Evolutionary conservation across 1,140 invertebrate genomes (phyloP).

Genomic region (Zaprionus tsacasi): DNA sequence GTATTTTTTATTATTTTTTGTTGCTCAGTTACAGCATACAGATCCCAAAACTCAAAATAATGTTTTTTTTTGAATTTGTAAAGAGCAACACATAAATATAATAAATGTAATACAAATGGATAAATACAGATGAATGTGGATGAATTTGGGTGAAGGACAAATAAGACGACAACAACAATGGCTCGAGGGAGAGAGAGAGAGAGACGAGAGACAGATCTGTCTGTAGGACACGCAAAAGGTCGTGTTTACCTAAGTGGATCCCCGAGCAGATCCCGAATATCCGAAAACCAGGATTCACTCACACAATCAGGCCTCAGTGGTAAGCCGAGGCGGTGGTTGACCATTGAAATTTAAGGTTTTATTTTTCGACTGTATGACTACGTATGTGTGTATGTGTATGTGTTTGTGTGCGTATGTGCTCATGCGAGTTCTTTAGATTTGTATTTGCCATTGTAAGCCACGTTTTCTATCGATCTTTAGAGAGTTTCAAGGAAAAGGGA

Average conservation of each 20-base stretch:
- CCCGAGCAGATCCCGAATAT: slow-evolving; percentile 47
- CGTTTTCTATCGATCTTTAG: slow-evolving; percentile 29
- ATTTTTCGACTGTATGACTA: slow-evolving; percentile 40
- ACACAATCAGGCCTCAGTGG: slow-evolving; percentile 58
- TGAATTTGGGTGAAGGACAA: slow-evolving; percentile 23
- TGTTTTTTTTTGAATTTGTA: not conserved
- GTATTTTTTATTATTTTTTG: not conserved
- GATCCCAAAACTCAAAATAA: not conserved
- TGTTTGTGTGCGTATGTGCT: slow-evolving; percentile 20
- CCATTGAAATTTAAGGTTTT: slow-evolving; percentile 66
- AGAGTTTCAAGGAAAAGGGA: slow-evolving; percentile 60
- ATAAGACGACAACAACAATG: slow-evolving; percentile 32
- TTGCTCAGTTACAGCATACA: not conserved
- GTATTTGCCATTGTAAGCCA: slow-evolving; percentile 52
- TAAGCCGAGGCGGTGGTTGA: slow-evolving; percentile 74
- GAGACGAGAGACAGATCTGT: slow-evolving; percentile 4
- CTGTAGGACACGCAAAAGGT: slow-evolving; percentile 6
- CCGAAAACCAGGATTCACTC: slow-evolving; percentile 37
- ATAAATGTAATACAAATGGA: slow-evolving; percentile 12
- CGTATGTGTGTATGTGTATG: slow-evolving; percentile 30
- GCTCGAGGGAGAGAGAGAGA: not conserved
- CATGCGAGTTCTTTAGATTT: slow-evolving; percentile 44
- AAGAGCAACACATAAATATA: slow-evolving; percentile 2
- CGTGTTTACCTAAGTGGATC: slow-evolving; percentile 58
- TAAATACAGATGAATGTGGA: slow-evolving; percentile 4